These are phyloP conservation scores for Nixonia krombeini DNA, from an alignment of 1,140 invertebrate genomes.

Conservation along the genomic window DNA sequence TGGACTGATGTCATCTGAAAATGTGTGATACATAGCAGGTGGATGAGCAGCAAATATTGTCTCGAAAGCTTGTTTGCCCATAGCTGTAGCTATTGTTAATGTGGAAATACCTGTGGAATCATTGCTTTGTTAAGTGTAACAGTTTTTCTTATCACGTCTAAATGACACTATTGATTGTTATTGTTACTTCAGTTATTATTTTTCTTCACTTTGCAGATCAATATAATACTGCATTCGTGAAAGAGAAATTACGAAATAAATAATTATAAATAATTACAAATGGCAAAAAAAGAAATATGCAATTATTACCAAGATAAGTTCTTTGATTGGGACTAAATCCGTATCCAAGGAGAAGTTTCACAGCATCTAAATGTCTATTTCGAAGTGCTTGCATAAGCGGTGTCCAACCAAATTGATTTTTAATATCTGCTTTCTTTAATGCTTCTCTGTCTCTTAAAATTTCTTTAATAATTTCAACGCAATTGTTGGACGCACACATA, in stretches of 20 bases:
- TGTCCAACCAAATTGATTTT: constrained; percentile 72
- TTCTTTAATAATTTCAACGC: constrained; percentile 44
- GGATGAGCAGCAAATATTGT: constrained; percentile 54
- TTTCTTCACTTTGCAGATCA: too few species aligned
- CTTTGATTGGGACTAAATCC: constrained; percentile 61
- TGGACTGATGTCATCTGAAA: constrained; percentile 60
- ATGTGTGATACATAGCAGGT: constrained; percentile 44
- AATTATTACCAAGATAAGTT: constrained; percentile 70
- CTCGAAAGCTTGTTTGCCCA: constrained; percentile 58
- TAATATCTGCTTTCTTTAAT: constrained; percentile 55
- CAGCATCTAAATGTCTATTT: constrained; percentile 64
- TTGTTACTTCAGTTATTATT: too few species aligned
- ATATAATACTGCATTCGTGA: too few species aligned
- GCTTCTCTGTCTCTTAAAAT: constrained; percentile 50
- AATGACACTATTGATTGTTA: too few species aligned
- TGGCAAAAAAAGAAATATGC: not conserved
- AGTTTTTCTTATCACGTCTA: too few species aligned
- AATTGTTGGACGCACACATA: constrained; percentile 59
- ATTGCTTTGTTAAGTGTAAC: too few species aligned
- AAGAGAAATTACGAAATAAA: too few species aligned
- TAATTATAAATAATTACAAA: constrained; percentile 5
- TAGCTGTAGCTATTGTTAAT: constrained; percentile 57
- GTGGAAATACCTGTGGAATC: constrained; percentile 62
- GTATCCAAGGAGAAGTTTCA: constrained; percentile 63
- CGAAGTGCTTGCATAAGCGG: constrained; percentile 72